A percentile compares a stretch with the other conserved stretches of the same genome.
These are phyloP conservation scores for Lophotis ruficrista DNA, from an alignment of 2,113 vertebrate species.

Conservation along the genomic window DNA sequence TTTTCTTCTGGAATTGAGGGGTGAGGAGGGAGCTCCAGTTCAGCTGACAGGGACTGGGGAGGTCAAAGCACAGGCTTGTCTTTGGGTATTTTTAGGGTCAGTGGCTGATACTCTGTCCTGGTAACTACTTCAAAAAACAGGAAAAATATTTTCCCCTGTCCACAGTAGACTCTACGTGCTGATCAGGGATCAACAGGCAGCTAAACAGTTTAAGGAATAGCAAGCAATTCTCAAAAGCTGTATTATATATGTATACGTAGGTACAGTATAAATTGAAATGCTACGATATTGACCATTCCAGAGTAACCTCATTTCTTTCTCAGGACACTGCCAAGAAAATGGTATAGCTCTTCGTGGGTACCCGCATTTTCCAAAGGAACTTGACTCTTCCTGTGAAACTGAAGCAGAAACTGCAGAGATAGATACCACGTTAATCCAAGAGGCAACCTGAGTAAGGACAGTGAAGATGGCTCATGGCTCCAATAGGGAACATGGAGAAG, in stretches of 20 bases:
- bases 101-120: neutral
- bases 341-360: neutral
- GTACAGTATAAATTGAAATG: neutral
- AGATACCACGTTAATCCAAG: neutral
- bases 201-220: neutral
- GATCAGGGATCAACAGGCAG: neutral
- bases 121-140: neutral
- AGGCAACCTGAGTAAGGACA: neutral
- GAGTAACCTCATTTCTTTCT: neutral
- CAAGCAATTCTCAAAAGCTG: neutral
- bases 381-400: neutral
- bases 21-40: neutral
- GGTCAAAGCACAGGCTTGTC: neutral
- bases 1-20: neutral
- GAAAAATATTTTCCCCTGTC: neutral
- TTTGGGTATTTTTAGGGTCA: neutral
- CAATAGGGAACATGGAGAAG: neutral
- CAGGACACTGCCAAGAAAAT: neutral
- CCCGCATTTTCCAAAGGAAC: neutral
- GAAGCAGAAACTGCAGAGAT: neutral
- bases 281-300: neutral
- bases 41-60: rapidly evolving
- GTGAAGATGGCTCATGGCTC: neutral
- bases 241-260: neutral
- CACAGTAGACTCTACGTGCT: neutral